phyloP scores from a whole-genome alignment of 2,113 vertebrate genomes.

The Myotis brandtii region DNA sequence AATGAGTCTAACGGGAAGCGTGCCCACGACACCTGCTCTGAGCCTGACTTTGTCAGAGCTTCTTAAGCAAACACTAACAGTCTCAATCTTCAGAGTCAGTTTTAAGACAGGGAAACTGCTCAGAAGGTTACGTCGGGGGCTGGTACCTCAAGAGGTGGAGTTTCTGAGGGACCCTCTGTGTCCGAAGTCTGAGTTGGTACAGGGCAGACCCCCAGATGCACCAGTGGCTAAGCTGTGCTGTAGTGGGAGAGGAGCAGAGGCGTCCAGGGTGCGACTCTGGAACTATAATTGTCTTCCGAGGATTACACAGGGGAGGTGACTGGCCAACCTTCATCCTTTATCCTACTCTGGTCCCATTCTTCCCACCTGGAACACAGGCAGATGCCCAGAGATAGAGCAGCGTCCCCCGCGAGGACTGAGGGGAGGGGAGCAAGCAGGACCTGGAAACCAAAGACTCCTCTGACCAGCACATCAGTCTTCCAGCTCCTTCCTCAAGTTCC shows the following conservation, averaged over 20 bases:
- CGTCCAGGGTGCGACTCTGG: no score
- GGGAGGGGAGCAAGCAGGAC: not conserved
- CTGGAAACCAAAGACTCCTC: rapidly evolving
- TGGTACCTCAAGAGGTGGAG: not conserved
- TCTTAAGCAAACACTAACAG: not conserved
- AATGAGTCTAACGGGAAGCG: not conserved
- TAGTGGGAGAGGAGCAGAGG: not conserved
- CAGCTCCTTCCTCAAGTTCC: no score
- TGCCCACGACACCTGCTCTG: not conserved
- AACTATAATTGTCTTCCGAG: not conserved
- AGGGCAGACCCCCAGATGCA: no score
- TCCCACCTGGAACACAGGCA: not conserved
- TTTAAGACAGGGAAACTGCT: not conserved
- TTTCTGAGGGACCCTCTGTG: no score
- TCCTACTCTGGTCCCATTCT: not conserved
- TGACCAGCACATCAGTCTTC: rapidly evolving
- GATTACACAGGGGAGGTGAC: rapidly evolving
- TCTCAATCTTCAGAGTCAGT: not conserved
- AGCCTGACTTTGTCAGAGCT: not conserved
- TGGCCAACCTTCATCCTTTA: not conserved
- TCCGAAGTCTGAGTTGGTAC: not conserved
- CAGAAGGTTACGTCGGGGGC: rapidly evolving
- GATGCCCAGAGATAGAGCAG: not conserved
- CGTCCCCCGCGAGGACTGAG: rapidly evolving
- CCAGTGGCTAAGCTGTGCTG: no score